Evolutionary conservation across 1,140 invertebrate genomes (phyloP), one percentile per base, ranked within the genome.

Genomic region (Holotrichia oblita): DNA sequence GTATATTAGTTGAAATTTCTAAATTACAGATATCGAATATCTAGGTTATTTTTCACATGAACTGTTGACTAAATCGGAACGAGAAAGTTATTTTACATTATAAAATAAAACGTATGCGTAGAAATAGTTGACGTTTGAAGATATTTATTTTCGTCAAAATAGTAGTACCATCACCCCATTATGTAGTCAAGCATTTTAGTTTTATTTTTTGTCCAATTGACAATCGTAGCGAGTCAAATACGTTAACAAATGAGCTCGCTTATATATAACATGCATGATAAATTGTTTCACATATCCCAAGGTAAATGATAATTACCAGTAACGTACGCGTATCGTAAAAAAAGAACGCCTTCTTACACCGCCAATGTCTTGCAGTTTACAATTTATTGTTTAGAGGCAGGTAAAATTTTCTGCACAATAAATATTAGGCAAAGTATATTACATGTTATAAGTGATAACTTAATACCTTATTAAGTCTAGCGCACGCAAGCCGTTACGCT

Each of bases 351-450:
- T 22, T 24, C 61, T 69, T 24, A 22, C 20, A n/a, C 20, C 17
- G 9, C 61, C 8, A 69, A 27, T 24, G 22, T 55, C 48, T 17
- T 17, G 61, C 12, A 12, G 61, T 10, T 24, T 34, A 69, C 12
- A 27, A 69, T 69, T 69, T 69, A 69, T 69, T 69, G 22, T 69
- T 69, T 27, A 34, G 9, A 7, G 22, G 61, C 61, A 69, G 7
- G 61, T 34, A 34, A 69, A 69, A 69, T 69, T 69, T 27, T 69
- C 61, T 69, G 22, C 61, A 22, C 61, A 27, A 69, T 69, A 69
- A 69, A 69, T 69, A 69, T 69, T 69, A 69, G 61, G 22, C 61
- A 69, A 69, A 69, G 61, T 69, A 69, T 69, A 69, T 69, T 69
- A 69, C 61, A 69, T 24, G 61, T 27, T 69, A 27, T 34, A 69